Evolutionary conservation across 2,888 invertebrate genomes (phyloP).

Genomic region (Drosophila cracens): DNA sequence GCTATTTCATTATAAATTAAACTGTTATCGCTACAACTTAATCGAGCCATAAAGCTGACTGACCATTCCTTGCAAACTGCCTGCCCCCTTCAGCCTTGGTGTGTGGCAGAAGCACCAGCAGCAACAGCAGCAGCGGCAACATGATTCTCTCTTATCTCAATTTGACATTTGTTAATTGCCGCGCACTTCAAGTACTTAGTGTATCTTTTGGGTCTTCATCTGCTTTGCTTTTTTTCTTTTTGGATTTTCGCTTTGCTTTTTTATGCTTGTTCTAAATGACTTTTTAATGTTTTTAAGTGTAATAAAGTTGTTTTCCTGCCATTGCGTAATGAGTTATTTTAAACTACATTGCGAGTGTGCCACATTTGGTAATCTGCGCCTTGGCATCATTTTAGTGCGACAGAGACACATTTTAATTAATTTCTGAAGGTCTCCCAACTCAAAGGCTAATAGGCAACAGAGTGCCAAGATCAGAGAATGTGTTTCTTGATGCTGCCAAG

Average conservation of each 20-base stretch:
- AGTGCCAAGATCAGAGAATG: constrained; percentile 58
- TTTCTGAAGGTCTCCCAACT: constrained; percentile 25
- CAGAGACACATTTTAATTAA: constrained; percentile 68
- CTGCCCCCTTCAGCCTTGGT: constrained; percentile 18
- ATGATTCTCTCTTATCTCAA: constrained; percentile 68
- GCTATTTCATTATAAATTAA: constrained; percentile 73
- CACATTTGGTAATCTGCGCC: constrained; percentile 64
- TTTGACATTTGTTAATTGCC: constrained; percentile 77
- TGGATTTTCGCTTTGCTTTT: constrained; percentile 29
- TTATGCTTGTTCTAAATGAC: constrained; percentile 71
- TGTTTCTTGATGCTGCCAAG: constrained; percentile 25
- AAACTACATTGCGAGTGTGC: constrained; percentile 50
- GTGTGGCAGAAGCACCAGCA: constrained; percentile 31
- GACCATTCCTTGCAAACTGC: constrained; percentile 26
- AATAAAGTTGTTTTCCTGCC: constrained; percentile 71
- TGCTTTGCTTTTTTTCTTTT: constrained; percentile 23
- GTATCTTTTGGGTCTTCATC: constrained; percentile 64
- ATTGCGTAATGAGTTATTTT: constrained; percentile 71
- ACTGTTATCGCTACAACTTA: constrained; percentile 78
- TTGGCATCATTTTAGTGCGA: constrained; percentile 56
- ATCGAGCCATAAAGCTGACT: constrained; percentile 69
- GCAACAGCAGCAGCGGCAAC: constrained; percentile 44
- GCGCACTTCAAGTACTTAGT: constrained; percentile 77
- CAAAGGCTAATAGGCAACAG: constrained; percentile 45
- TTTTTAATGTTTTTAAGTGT: constrained; percentile 75